Percentiles rank a stretch among this genome's conserved stretches.
Conservation (phyloP, 2,888 invertebrate species). For the Rhodophaea formosa region DNA sequence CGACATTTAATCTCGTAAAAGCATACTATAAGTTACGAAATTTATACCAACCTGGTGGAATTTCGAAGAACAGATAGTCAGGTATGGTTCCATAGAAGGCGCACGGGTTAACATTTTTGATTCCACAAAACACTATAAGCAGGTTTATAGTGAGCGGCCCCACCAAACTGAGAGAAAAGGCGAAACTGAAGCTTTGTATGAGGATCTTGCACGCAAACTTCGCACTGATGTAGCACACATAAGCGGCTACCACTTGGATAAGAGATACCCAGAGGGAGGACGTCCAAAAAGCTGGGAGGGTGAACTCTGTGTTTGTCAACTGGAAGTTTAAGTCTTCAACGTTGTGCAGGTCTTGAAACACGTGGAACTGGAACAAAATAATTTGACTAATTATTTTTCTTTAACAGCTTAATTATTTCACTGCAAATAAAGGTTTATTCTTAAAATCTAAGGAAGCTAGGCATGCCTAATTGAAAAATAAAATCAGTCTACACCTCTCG, state of each 20-base stretch:
- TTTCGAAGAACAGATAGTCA: conserved; percentile 92
- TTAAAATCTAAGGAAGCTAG: no score
- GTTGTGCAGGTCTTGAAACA: conserved; percentile 48
- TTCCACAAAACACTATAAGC: conserved; percentile 84
- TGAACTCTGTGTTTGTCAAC: conserved; percentile 50
- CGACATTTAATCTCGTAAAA: no score
- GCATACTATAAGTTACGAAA: background rate
- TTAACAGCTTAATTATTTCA: no score
- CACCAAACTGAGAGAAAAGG: conserved; percentile 89
- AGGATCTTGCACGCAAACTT: conserved; percentile 94
- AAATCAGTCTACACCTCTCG: no score
- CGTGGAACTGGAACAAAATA: conserved; percentile 63
- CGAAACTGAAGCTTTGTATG: conserved; percentile 93
- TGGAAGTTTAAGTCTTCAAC: conserved; percentile 60
- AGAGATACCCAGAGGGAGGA: conserved; percentile 82
- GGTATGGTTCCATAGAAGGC: conserved; percentile 85
- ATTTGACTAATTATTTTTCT: no score
- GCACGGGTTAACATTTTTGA: conserved; percentile 85
- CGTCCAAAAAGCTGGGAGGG: conserved; percentile 49
- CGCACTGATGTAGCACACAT: conserved; percentile 84
- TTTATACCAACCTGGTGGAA: conserved; percentile 81
- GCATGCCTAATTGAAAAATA: no score
- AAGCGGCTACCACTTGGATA: conserved; percentile 84
- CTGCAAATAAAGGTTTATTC: no score
- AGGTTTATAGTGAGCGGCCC: conserved; percentile 87